Conservation (phyloP, 2,888 invertebrate genomes). For the Balanococcus diminutus region DNA sequence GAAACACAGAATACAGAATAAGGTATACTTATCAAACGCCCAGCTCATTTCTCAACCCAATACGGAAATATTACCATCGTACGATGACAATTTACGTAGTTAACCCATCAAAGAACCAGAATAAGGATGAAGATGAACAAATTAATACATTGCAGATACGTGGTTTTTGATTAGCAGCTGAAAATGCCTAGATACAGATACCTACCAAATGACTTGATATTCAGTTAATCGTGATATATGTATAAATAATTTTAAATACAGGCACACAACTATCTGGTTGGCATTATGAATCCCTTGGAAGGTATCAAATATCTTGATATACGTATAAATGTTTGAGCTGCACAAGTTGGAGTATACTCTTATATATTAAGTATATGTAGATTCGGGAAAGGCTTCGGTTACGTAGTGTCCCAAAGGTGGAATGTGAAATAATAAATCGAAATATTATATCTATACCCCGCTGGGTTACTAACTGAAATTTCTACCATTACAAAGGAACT, state of each 20-base stretch:
- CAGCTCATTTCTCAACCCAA: no score
- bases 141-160: no score
- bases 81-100: no score
- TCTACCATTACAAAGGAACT: slow-evolving; percentile 31
- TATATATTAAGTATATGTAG: neutral
- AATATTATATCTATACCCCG: slow-evolving; percentile 21
- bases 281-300: slow-evolving; percentile 29
- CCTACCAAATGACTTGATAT: neutral
- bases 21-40: no score
- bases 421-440: slow-evolving; percentile 33
- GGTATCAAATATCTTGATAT: slow-evolving; percentile 23
- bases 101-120: no score
- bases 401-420: slow-evolving; percentile 2
- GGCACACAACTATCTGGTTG: neutral
- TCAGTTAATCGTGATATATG: neutral
- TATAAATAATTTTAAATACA: neutral
- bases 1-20: no score
- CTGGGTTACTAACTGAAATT: slow-evolving; percentile 18
- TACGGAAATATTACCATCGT: no score
- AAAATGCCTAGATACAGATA: neutral
- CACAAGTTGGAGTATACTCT: no score
- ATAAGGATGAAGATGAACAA: no score
- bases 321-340: neutral
- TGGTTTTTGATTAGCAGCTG: slow-evolving; percentile 21
- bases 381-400: slow-evolving; percentile 11